Evolutionary conservation across 2,113 vertebrate genomes (phyloP), one percentile per base, ranked within the genome.

Genomic region (Menura novaehollandiae): DNA sequence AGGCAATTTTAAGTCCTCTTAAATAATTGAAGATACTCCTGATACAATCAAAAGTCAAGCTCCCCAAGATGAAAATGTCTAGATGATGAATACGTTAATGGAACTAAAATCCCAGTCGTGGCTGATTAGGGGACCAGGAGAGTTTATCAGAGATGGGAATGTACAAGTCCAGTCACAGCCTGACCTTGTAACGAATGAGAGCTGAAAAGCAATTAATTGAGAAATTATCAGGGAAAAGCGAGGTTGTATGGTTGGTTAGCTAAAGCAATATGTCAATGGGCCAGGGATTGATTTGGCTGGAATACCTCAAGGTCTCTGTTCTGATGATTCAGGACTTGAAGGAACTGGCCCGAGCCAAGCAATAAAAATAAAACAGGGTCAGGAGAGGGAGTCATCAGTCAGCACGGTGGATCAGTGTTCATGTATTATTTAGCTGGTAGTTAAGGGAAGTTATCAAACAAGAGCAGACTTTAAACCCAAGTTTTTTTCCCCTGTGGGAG

Each of bases 151-250:
- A 95, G 94, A 94, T 95, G 93, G 89, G 92, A 94, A 91, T 63
- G 89, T 88, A 92, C 80, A 96, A 96, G 92, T 94, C 98, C 97
- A 98, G 97, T 97, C 98, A 97, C 96, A 97, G 97, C 51, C 93
- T 97, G 98, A 98, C 98, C 98, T 98, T 98, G 98, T 98, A 98
- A 98, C 97, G 96, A 98, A 98, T 98, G 98, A 98, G 97, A 98
- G 96, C 97, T 98, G 98, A 98, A 98, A 98, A 98, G 98, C 98
- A 98, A 99, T 98, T 99, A 98, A 98, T 97, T 95, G 98, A 97
- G 98, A 98, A 98, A 98, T 98, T 98, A 98, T 98, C 97, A 97
- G 97, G 97, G 97, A 97, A 97, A 96, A 98, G 97, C 17, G 73
- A 98, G 98, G 97, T 96, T 98, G 98, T 98, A 98, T 98, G 98